Evolutionary conservation across 92 coral and sea anemone genomes (phyloP).

Genomic region (Chrysogorgia sp.): DNA sequence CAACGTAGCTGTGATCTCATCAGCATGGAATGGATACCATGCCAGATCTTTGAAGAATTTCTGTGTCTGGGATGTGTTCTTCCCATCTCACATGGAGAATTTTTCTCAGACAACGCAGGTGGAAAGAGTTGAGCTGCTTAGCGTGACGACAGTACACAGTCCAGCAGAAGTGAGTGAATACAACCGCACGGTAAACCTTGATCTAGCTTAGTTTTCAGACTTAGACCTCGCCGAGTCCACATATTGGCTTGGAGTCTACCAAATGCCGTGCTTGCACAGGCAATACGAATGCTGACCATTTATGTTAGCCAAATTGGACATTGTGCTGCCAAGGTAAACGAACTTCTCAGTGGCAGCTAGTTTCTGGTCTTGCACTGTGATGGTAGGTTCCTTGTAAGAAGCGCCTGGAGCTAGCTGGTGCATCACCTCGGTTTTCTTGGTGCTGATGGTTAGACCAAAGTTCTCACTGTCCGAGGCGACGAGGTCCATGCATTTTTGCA

Average conservation of each 20-base stretch:
- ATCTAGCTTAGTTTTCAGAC: too few species aligned
- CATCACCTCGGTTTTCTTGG: slow-evolving; percentile 24
- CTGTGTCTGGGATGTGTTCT: too few species aligned
- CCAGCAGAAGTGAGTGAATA: too few species aligned
- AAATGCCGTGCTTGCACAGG: slow-evolving; percentile 9
- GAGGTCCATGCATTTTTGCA: slow-evolving; percentile 3
- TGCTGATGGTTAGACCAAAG: not conserved
- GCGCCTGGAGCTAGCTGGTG: slow-evolving; percentile 49
- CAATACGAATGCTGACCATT: slow-evolving; percentile 42
- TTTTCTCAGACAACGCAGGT: too few species aligned
- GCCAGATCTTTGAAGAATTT: too few species aligned
- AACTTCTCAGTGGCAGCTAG: slow-evolving; percentile 48
- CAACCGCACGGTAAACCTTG: not conserved
- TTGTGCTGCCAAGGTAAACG: slow-evolving; percentile 61
- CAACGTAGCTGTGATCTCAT: too few species aligned
- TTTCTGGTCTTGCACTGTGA: slow-evolving; percentile 28
- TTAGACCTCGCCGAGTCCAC: not conserved
- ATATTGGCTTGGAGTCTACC: not conserved
- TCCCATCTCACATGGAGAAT: too few species aligned
- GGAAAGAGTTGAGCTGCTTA: not conserved
- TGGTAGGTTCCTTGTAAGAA: slow-evolving; percentile 26
- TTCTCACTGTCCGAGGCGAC: not conserved
- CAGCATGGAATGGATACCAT: too few species aligned
- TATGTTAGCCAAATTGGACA: slow-evolving; percentile 36
- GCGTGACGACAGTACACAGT: too few species aligned